Evolutionary conservation across 2,888 invertebrate species (phyloP).

Genomic region (Amaurobius ferox): DNA sequence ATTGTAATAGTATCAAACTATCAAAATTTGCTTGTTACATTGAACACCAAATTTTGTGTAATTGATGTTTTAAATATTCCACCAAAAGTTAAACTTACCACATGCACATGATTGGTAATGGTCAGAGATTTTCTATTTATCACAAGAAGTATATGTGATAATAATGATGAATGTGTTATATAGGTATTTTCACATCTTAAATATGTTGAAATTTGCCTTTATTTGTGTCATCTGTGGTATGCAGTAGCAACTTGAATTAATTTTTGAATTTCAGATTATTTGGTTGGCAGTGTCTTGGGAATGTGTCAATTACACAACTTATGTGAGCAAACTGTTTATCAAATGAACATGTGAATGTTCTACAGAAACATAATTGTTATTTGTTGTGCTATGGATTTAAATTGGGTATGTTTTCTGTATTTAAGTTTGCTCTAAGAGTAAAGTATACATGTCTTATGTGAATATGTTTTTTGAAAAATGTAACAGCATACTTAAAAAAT

Average conservation of each 20-base stretch:
- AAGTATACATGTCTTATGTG: neutral
- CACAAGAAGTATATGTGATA: no score
- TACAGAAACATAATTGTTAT: constrained; percentile 18
- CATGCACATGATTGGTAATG: no score
- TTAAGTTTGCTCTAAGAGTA: neutral
- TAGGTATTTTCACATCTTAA: no score
- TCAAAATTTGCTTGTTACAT: neutral
- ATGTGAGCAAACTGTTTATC: constrained; percentile 29
- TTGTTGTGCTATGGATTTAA: neutral
- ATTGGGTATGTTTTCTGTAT: neutral
- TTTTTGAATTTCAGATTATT: no score
- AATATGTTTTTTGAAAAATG: constrained; percentile 21
- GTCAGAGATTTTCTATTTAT: no score
- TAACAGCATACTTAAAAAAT: constrained; percentile 52
- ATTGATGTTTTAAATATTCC: no score
- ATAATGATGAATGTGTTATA: no score
- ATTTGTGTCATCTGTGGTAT: no score
- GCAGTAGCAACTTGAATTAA: no score
- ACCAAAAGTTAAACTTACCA: no score
- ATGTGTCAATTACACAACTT: constrained; percentile 20
- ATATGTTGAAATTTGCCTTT: no score
- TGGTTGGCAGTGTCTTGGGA: neutral
- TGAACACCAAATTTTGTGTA: no score
- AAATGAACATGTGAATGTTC: constrained; percentile 31
- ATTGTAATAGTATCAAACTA: neutral